phyloP scores from a whole-genome alignment of 2,113 vertebrate genomes.

The Saimiri boliviensis region DNA sequence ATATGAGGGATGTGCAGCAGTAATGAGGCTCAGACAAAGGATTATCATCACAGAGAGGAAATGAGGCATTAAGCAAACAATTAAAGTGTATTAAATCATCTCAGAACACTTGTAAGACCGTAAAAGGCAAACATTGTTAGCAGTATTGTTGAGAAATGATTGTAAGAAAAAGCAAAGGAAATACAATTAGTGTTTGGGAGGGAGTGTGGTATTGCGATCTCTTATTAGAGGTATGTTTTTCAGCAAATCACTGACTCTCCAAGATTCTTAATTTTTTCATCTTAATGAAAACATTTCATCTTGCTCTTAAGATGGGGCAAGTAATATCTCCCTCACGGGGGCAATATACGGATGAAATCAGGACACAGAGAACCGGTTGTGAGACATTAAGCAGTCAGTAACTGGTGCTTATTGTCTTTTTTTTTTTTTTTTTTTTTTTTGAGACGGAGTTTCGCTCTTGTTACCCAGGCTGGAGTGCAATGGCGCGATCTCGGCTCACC shows the following conservation, averaged over 20 bases:
- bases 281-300: background rate
- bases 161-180: slow-evolving; percentile 6
- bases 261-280: background rate
- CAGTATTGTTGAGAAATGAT: background rate
- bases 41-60: background rate
- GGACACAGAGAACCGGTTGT: background rate
- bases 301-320: background rate
- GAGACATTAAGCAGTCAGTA: background rate
- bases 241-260: background rate
- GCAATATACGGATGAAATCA: background rate
- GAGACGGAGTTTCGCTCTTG: too few species aligned
- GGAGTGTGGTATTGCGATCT: background rate
- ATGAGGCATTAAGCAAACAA: slow-evolving; percentile 23
- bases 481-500: too few species aligned
- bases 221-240: background rate
- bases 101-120: background rate
- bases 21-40: background rate
- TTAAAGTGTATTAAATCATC: slow-evolving; percentile 1
- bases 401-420: background rate
- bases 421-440: too few species aligned
- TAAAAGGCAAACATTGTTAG: background rate
- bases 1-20: background rate
- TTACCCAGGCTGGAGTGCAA: too few species aligned
- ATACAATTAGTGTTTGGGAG: background rate
- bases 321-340: background rate